Percentiles rank a stretch among this genome's conserved stretches.
These are phyloP conservation scores for Tridacna gigas DNA, from an alignment of 2,888 invertebrate genomes.

Conservation along the genomic window DNA sequence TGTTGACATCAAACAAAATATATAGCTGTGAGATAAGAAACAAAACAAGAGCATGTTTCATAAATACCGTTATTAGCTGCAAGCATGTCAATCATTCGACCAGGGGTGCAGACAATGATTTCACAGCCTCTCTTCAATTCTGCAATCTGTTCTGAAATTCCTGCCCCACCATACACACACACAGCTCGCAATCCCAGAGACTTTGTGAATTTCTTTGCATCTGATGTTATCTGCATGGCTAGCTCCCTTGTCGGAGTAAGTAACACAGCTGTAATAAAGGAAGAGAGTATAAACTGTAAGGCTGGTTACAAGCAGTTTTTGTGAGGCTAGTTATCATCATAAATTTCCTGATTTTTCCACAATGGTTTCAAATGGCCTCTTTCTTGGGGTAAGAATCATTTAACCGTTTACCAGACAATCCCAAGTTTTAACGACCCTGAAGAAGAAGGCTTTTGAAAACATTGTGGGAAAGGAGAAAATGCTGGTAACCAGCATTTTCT, in stretches of 20 bases:
- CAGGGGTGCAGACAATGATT: constrained; percentile 99
- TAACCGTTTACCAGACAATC: not conserved
- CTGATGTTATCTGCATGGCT: constrained; percentile 99
- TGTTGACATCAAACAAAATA: no score
- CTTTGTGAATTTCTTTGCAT: constrained; percentile 97
- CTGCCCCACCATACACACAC: constrained; percentile 99
- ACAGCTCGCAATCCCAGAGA: constrained; percentile 92
- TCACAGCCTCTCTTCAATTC: constrained; percentile 98
- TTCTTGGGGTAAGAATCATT: not conserved
- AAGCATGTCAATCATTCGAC: constrained; percentile 99
- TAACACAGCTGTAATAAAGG: constrained; percentile 89
- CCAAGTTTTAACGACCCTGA: no score
- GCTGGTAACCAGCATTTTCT: no score
- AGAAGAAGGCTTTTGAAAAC: not conserved
- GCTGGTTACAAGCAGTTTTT: no score
- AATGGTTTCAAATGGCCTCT: not conserved
- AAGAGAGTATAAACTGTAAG: no score
- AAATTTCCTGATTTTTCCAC: not conserved
- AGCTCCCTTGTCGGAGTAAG: constrained; percentile 99
- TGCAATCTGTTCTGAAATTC: constrained; percentile 97
- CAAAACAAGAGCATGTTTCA: not conserved
- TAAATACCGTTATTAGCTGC: constrained; percentile 96
- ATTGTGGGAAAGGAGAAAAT: no score
- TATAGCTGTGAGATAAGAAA: no score
- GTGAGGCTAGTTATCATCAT: not conserved